Base-by-base conservation (phyloP, 2,113 vertebrate genomes). In the Marmota monax region DNA sequence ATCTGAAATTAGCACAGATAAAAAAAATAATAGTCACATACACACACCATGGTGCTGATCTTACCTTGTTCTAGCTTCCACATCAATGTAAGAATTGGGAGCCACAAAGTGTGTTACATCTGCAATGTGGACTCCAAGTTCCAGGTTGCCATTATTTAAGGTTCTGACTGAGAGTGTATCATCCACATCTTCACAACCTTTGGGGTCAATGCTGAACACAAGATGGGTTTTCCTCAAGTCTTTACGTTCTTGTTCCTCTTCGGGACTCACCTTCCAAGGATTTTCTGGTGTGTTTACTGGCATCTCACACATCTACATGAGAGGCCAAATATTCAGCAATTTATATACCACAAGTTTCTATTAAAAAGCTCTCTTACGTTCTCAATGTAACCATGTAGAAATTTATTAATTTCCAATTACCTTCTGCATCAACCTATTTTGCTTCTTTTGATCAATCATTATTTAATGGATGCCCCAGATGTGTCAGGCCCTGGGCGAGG, bases 51-150 rank as follows among this genome's bases (percentile, higher is more conserved):
- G 14, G 3, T 16, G 70, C 78, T 51, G 92, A 76, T 11, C 70
- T 97, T 51, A 99, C 99, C 99, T 99, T 0, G 98, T 97, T 2
- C 98, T 99, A 8, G 99, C 99, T 97, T 99, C 99, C 23, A 99
- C 95, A 67, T 99, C 99, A 0, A 99, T 99, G 37, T 99, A 99
- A 4, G 99, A 99, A 25, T 99, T 99, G 27, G 99, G 97, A 4
- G 94, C 63, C 86, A 99, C 99, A 1, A 99, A 99, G 95, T 99
- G 99, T 0, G 99, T 99, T 27, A 99, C 99, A 0, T 99, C 99
- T 0, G 99, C 99, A 22, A 99, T 99, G 97, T 99, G 99, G 39
- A 99, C 99, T 0, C 99, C 99, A 0, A 99, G 98, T 97, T 99
- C 99, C 10, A 99, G 98, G 78, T 97, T 97, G 16, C 99, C 99